These are phyloP conservation scores for Misgurnus anguillicaudatus DNA, from an alignment of 2,113 vertebrate genomes.

Conservation along the genomic window DNA sequence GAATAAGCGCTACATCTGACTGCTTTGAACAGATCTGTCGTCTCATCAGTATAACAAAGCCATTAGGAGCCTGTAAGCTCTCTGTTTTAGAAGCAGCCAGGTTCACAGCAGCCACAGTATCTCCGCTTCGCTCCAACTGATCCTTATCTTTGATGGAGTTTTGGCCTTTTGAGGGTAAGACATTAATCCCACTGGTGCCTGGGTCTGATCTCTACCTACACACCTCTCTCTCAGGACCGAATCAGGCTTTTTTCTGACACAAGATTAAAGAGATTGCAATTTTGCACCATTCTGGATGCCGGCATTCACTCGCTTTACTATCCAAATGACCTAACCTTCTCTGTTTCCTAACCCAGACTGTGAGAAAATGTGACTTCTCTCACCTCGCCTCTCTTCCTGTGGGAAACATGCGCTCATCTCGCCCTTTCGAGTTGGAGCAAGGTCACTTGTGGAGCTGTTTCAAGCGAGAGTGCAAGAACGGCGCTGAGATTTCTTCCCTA, in stretches of 20 bases:
- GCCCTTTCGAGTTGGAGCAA: slow-evolving; percentile 20
- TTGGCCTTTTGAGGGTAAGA: slow-evolving; percentile 25
- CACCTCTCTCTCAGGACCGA: slow-evolving; percentile 24
- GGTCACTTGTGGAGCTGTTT: slow-evolving; percentile 39
- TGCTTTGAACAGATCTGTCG: slow-evolving; percentile 10
- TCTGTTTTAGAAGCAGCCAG: slow-evolving; percentile 15
- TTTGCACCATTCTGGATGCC: slow-evolving; percentile 31
- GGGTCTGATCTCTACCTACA: slow-evolving; percentile 45
- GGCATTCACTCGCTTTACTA: slow-evolving; percentile 1
- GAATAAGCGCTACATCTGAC: not conserved
- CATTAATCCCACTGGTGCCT: slow-evolving; percentile 40
- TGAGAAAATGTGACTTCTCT: not conserved
- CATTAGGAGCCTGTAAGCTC: slow-evolving; percentile 17
- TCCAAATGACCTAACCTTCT: not conserved
- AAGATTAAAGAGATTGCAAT: slow-evolving; percentile 53
- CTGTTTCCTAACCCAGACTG: slow-evolving; percentile 2
- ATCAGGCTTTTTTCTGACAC: slow-evolving; percentile 35
- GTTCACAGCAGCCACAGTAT: slow-evolving; percentile 4
- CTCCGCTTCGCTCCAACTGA: slow-evolving; percentile 21
- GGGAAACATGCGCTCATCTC: not conserved
- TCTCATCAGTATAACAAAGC: slow-evolving; percentile 40
- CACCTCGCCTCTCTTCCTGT: not conserved
- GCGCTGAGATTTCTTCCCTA: not conserved
- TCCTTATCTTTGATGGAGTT: slow-evolving; percentile 45
- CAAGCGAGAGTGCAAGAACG: not conserved